Percentiles rank a stretch among this genome's conserved stretches.
These are phyloP conservation scores for Bufo bufo DNA, from an alignment of 2,113 vertebrate genomes.

Conservation along the genomic window DNA sequence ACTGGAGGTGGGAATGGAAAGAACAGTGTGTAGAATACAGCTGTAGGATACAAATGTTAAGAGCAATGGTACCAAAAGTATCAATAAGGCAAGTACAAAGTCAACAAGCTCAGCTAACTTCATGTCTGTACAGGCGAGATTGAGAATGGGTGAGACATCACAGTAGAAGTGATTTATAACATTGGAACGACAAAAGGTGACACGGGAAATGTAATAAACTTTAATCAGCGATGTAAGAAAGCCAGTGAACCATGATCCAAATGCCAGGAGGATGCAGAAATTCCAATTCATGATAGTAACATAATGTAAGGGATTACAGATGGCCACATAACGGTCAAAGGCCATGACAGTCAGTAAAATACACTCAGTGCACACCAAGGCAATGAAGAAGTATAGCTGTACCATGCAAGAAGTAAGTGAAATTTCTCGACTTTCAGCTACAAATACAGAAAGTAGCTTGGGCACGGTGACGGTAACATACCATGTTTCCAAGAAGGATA, in stretches of 20 bases:
- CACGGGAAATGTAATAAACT: constrained; percentile 62
- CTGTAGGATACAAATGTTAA: constrained; percentile 64
- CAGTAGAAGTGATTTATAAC: constrained; percentile 68
- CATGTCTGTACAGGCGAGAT: constrained; percentile 64
- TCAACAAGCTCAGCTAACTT: constrained; percentile 60
- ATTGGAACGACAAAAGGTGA: constrained; percentile 64
- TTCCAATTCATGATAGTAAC: constrained; percentile 44
- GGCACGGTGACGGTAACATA: constrained; percentile 63
- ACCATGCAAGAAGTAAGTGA: constrained; percentile 54
- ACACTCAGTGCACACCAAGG: constrained; percentile 59
- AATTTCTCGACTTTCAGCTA: constrained; percentile 31
- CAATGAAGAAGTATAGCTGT: constrained; percentile 63
- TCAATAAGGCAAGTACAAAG: constrained; percentile 65
- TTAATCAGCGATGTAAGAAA: constrained; percentile 62
- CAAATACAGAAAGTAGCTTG: constrained; percentile 50
- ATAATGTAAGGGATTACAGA: constrained; percentile 60
- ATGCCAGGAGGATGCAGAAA: constrained; percentile 49
- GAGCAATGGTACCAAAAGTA: constrained; percentile 62
- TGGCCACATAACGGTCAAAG: constrained; percentile 62
- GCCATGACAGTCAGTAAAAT: constrained; percentile 63
- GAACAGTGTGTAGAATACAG: constrained; percentile 63
- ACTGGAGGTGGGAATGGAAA: constrained; percentile 60
- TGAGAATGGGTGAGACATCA: constrained; percentile 67
- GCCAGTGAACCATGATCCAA: constrained; percentile 60
- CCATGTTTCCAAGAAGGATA: constrained; percentile 61